A percentile compares a stretch with the other conserved stretches of the same genome.
phyloP scores from a whole-genome alignment of 2,888 invertebrate genomes.

The Cryptocephalus primarius region DNA sequence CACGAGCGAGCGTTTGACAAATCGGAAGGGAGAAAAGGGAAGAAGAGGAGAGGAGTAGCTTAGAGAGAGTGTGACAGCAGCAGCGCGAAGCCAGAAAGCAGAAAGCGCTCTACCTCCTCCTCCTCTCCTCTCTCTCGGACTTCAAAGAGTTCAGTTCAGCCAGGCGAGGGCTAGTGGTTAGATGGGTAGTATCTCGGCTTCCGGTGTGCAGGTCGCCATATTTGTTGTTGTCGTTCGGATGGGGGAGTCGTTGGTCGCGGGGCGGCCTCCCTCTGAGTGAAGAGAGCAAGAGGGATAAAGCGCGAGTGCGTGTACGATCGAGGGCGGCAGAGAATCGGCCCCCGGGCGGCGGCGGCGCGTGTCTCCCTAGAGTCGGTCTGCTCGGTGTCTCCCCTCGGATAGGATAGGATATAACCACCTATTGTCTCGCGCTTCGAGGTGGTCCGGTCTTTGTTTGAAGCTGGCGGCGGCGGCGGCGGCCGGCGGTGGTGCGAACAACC shows the following conservation, averaged over 20 bases:
- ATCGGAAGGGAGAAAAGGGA: no score
- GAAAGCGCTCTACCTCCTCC: no score
- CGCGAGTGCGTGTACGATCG: neutral
- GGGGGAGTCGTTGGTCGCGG: constrained; percentile 43
- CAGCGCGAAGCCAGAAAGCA: no score
- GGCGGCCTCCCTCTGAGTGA: constrained; percentile 13
- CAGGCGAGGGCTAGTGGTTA: constrained; percentile 22
- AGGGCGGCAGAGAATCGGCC: neutral
- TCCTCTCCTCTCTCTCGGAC: no score
- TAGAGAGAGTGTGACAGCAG: no score
- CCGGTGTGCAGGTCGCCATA: constrained; percentile 48
- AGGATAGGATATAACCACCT: neutral
- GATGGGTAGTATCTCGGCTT: constrained; percentile 10
- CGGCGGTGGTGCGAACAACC: constrained; percentile 38
- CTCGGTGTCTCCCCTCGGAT: neutral
- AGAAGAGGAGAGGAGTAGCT: no score
- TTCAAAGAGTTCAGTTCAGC: constrained; percentile 8
- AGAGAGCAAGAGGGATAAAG: constrained; percentile 17
- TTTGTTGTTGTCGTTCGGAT: constrained; percentile 68
- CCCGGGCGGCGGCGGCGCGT: neutral
- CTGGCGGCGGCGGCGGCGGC: constrained; percentile 59
- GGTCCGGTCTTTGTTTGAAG: constrained; percentile 38
- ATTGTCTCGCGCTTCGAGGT: neutral
- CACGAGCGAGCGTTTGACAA: no score
- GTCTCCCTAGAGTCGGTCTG: neutral